Conservation (phyloP, 35 echinoderm and acorn worm species). For the Ophioderma brevispina region DNA sequence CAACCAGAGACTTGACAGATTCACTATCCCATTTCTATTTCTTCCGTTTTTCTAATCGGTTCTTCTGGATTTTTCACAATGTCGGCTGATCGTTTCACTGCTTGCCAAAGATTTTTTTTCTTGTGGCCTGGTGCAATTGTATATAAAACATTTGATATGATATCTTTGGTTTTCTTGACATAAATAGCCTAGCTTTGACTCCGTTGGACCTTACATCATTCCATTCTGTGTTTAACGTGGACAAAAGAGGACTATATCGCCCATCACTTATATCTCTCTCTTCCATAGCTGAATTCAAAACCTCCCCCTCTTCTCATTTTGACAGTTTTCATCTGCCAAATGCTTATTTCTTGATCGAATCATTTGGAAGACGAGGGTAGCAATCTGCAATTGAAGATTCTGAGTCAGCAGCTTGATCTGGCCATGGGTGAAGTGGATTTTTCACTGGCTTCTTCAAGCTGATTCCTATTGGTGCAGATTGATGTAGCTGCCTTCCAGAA, state of each 20-base stretch:
- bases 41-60: neutral
- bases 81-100: neutral
- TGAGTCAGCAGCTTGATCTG: neutral
- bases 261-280: neutral
- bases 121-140: neutral
- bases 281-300: neutral
- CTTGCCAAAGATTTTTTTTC: neutral
- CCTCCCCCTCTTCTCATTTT: neutral
- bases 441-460: neutral
- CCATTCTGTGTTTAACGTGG: neutral
- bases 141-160: neutral
- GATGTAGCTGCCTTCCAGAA: too few relatives aligned
- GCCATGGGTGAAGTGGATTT: neutral
- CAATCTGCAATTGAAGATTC: neutral
- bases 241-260: neutral
- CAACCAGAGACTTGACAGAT: neutral
- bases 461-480: too few relatives aligned
- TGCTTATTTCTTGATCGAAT: neutral
- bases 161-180: neutral
- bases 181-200: neutral
- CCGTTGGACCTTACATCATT: neutral
- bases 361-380: neutral
- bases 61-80: neutral
- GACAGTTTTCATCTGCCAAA: neutral
- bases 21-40: neutral